Conservation (phyloP, 2,888 invertebrate species). For the Callinectes sapidus region DNA sequence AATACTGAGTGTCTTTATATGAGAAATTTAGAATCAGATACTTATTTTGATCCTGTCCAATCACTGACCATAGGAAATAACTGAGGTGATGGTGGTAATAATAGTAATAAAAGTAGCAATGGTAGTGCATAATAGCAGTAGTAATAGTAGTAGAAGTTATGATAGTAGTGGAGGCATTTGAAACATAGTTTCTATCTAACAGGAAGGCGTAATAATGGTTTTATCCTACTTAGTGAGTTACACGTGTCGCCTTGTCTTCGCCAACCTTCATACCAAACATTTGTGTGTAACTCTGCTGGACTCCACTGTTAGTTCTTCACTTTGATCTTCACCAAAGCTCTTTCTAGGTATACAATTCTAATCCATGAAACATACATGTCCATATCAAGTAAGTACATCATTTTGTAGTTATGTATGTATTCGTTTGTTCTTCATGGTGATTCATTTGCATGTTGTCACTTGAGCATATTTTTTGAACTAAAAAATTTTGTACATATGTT, state of each 20-base stretch:
- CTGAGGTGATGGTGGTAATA: not conserved
- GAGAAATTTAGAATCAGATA: not conserved
- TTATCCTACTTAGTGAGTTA: not conserved
- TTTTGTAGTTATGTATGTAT: not conserved
- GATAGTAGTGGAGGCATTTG: not conserved
- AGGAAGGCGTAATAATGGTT: not conserved
- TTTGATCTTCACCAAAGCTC: not conserved
- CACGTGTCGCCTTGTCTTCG: not conserved
- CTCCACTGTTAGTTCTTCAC: not conserved
- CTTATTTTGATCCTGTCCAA: not conserved
- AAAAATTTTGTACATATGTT: not conserved
- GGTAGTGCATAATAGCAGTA: conserved; percentile 31
- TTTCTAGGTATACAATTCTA: not conserved
- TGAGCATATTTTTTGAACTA: not conserved
- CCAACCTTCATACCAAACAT: not conserved
- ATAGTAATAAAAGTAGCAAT: not conserved
- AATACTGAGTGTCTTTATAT: not conserved
- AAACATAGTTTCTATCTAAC: not conserved
- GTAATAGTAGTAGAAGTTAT: not conserved
- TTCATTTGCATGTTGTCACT: not conserved
- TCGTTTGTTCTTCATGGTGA: not conserved
- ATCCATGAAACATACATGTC: not conserved
- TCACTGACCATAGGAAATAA: not conserved
- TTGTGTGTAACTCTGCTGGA: not conserved
- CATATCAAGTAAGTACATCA: not conserved